A percentile compares a stretch with the other conserved stretches of the same genome.
Conservation (phyloP, 2,888 invertebrate genomes). For the Eurytoma californica region DNA sequence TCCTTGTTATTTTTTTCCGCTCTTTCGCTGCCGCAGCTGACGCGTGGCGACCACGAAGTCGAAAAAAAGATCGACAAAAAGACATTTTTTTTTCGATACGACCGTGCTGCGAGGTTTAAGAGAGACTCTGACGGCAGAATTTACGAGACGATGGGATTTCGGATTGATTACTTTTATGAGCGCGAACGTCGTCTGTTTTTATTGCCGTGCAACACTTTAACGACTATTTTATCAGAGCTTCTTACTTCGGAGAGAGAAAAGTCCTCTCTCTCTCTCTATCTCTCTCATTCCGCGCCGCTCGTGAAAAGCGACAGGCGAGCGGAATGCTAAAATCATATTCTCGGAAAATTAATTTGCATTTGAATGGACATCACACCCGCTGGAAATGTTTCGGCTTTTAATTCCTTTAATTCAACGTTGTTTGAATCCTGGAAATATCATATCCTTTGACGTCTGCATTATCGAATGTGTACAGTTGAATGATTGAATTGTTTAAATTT, state of each 20-base stretch:
- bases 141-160: conserved; percentile 18
- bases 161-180: conserved; percentile 34
- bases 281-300: not conserved
- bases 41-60: not conserved
- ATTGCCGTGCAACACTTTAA: conserved; percentile 25
- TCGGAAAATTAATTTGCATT: not conserved
- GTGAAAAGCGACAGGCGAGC: not conserved
- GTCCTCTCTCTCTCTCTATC: too few species aligned
- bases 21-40: not conserved
- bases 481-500: too few species aligned
- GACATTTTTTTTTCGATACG: not conserved
- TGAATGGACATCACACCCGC: not conserved
- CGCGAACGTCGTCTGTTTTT: conserved; percentile 28
- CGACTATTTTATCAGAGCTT: conserved; percentile 32
- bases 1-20: not conserved
- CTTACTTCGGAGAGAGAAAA: not conserved
- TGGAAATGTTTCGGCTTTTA: not conserved
- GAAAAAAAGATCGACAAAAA: not conserved
- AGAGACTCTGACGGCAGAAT: not conserved
- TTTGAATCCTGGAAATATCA: too few species aligned
- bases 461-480: too few species aligned
- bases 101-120: not conserved
- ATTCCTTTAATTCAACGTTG: not conserved
- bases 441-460: too few species aligned
- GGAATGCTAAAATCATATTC: too few species aligned